A percentile compares a stretch with the other conserved stretches of the same genome.
Conservation (phyloP, 2,888 invertebrate species). For the Drosophila formosana region DNA sequence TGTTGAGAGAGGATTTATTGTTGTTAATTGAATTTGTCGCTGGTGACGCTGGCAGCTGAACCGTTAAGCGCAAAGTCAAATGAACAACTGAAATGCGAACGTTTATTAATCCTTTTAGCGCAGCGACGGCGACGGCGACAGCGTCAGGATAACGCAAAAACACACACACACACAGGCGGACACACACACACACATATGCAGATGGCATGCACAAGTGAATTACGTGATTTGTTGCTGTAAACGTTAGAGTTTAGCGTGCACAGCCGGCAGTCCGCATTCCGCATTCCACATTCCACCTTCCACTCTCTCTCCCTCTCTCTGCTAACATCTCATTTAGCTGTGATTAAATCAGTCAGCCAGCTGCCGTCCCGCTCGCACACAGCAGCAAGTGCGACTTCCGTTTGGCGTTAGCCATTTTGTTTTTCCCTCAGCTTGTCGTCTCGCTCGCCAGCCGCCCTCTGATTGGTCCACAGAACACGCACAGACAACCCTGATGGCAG, state of each 20-base stretch:
- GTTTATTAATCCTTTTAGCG: slow-evolving; percentile 82
- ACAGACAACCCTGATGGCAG: too few relatives aligned
- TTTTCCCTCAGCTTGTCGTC: slow-evolving; percentile 40
- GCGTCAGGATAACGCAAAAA: slow-evolving; percentile 45
- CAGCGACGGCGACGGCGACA: slow-evolving; percentile 20
- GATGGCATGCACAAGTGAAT: slow-evolving; percentile 59
- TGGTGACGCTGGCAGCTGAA: slow-evolving; percentile 64
- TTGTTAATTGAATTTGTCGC: slow-evolving; percentile 49
- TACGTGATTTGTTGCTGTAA: slow-evolving; percentile 77
- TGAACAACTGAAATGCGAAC: slow-evolving; percentile 79
- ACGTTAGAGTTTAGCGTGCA: slow-evolving; percentile 74
- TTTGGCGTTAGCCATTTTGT: slow-evolving; percentile 83
- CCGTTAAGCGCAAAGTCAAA: slow-evolving; percentile 81
- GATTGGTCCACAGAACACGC: slow-evolving; percentile 40
- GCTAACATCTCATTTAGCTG: slow-evolving; percentile 72
- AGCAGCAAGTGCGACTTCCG: slow-evolving; percentile 61
- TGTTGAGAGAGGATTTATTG: slow-evolving; percentile 1
- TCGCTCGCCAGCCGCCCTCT: slow-evolving; percentile 40
- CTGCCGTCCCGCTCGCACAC: slow-evolving; percentile 58
- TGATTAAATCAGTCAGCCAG: slow-evolving; percentile 69
- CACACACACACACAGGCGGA: slow-evolving; percentile 16
- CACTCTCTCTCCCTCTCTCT: not conserved
- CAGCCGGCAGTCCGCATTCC: slow-evolving; percentile 50
- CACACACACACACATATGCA: slow-evolving; percentile 8
- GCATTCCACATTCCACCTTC: slow-evolving; percentile 30